phyloP scores from a whole-genome alignment of 1,140 invertebrate species.

The Aphelenchoides fujianensis region DNA sequence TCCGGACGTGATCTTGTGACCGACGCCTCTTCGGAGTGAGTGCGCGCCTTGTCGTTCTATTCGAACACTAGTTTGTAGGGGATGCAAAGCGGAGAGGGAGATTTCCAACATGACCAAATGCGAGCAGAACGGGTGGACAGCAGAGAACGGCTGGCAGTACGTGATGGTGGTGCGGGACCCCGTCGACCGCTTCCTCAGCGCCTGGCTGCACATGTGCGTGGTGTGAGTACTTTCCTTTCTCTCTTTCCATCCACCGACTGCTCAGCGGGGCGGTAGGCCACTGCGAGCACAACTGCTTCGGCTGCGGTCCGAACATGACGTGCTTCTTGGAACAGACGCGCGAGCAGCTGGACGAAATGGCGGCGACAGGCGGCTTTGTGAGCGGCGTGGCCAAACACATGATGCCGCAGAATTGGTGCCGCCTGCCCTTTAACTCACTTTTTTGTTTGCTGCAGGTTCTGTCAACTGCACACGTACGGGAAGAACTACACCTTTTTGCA shows the following conservation, averaged over 20 bases:
- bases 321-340: constrained; percentile 9
- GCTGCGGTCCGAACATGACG: constrained; percentile 11
- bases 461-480: not conserved
- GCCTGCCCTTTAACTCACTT: not conserved
- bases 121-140: not conserved
- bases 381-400: not conserved
- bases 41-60: not conserved
- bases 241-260: too few relatives aligned
- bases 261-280: too few relatives aligned
- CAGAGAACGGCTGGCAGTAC: constrained; percentile 5
- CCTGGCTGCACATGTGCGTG: not conserved
- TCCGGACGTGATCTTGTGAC: not conserved
- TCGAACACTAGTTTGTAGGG: not conserved
- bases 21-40: not conserved
- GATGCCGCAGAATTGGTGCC: constrained; percentile 9
- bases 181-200: constrained; percentile 5
- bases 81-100: not conserved
- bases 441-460: not conserved
- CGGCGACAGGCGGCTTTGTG: not conserved
- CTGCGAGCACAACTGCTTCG: not conserved
- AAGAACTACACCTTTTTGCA: constrained; percentile 1
- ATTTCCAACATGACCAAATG: not conserved
- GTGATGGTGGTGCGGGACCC: constrained; percentile 1
- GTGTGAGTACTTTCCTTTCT: not conserved
- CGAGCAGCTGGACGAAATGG: not conserved